Conservation (phyloP, 2,797 vertebrate species). For the Muscicapa striata region DNA sequence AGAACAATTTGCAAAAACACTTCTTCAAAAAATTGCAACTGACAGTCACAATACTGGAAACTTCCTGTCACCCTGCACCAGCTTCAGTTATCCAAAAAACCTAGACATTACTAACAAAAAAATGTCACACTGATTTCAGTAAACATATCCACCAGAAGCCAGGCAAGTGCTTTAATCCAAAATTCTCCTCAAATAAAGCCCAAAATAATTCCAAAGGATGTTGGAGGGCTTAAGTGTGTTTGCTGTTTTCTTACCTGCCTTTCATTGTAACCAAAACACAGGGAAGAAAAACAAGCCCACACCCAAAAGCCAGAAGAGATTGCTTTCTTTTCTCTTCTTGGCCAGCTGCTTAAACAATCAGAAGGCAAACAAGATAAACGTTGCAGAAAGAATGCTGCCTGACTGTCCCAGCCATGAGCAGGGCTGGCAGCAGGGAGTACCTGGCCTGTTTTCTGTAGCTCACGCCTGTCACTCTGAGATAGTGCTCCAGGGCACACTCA, state of each 20-base stretch:
- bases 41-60: background rate
- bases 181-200: background rate
- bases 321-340: background rate
- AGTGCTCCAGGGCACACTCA: background rate
- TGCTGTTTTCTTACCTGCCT: conserved; percentile 1
- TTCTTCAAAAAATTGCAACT: background rate
- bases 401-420: background rate
- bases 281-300: background rate
- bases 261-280: background rate
- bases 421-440: background rate
- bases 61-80: background rate
- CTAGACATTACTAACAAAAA: background rate
- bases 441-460: background rate
- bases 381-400: conserved; percentile 19
- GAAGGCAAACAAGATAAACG: conserved; percentile 41
- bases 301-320: background rate
- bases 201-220: background rate
- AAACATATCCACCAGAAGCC: background rate
- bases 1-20: background rate
- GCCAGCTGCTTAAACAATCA: conserved; percentile 29
- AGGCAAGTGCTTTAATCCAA: background rate
- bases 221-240: background rate
- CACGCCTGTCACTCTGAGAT: background rate
- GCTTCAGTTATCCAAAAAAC: background rate
- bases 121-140: background rate